Evolutionary conservation across 2,888 invertebrate species (phyloP).

Genomic region (Sabellastarte sp.): DNA sequence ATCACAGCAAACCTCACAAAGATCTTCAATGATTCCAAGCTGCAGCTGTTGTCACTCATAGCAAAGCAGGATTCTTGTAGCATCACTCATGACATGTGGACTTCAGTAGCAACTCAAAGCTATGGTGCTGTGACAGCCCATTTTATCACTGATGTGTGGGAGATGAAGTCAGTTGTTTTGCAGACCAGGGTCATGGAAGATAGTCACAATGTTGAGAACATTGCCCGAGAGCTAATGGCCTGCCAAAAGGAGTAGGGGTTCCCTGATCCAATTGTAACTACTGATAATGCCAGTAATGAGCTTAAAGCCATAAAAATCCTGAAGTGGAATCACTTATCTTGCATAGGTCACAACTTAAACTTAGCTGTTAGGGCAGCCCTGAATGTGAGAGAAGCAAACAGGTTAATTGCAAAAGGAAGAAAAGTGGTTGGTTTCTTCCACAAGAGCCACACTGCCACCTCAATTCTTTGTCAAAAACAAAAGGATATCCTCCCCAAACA

Average conservation of each 20-base stretch:
- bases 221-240: neutral
- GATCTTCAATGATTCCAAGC: neutral
- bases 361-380: conserved; percentile 2
- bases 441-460: neutral
- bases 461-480: neutral
- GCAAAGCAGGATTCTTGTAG: neutral
- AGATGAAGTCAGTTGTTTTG: neutral
- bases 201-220: neutral
- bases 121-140: neutral
- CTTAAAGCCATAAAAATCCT: neutral
- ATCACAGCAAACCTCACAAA: neutral
- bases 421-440: neutral
- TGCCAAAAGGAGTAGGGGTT: neutral
- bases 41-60: neutral
- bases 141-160: neutral
- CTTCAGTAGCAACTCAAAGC: neutral
- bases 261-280: neutral
- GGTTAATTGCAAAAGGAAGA: neutral
- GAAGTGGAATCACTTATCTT: neutral
- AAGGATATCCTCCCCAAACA: neutral
- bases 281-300: conserved; percentile 1
- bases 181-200: neutral
- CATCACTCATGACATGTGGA: neutral
- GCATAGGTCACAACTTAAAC: conserved; percentile 2
- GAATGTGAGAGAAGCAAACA: neutral